Conservation (phyloP, 2,797 vertebrate species). For the Parotocinclus haroldoi region DNA sequence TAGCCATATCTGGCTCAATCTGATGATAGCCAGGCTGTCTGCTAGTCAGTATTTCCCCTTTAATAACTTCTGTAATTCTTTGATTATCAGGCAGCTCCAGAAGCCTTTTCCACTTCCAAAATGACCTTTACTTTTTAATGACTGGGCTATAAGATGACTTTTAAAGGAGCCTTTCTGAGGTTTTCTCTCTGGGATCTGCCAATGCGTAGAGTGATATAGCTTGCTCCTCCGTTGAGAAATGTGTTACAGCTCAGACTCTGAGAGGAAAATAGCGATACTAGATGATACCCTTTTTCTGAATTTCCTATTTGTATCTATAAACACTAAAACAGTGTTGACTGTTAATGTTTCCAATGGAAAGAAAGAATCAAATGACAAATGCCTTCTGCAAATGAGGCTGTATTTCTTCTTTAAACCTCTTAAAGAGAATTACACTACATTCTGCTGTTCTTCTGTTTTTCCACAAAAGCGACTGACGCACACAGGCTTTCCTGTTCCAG, state of each 20-base stretch:
- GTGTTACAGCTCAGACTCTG: constrained; percentile 4
- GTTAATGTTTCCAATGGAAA: not conserved
- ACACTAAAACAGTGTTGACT: not conserved
- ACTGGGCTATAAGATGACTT: constrained; percentile 52
- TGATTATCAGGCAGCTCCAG: constrained; percentile 58
- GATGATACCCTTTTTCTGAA: not conserved
- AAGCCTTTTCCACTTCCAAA: constrained; percentile 56
- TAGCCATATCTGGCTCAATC: constrained; percentile 42
- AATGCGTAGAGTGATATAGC: constrained; percentile 13
- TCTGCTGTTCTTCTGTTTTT: constrained; percentile 2
- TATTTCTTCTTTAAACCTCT: not conserved
- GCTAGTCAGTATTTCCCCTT: constrained; percentile 49
- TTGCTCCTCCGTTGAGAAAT: constrained; percentile 6
- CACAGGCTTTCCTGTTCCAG: not conserved
- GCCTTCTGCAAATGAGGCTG: not conserved
- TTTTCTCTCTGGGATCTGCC: constrained; percentile 24
- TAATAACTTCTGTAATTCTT: constrained; percentile 59
- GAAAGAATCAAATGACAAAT: not conserved
- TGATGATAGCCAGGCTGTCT: constrained; percentile 28
- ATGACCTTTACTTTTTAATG: constrained; percentile 58
- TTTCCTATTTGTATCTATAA: not conserved
- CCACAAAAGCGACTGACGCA: not conserved
- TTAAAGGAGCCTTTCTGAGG: constrained; percentile 42
- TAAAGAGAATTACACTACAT: not conserved
- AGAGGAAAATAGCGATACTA: not conserved